These are phyloP conservation scores for Argyresthia albistria DNA, from an alignment of 2,888 invertebrate genomes.

Conservation along the genomic window DNA sequence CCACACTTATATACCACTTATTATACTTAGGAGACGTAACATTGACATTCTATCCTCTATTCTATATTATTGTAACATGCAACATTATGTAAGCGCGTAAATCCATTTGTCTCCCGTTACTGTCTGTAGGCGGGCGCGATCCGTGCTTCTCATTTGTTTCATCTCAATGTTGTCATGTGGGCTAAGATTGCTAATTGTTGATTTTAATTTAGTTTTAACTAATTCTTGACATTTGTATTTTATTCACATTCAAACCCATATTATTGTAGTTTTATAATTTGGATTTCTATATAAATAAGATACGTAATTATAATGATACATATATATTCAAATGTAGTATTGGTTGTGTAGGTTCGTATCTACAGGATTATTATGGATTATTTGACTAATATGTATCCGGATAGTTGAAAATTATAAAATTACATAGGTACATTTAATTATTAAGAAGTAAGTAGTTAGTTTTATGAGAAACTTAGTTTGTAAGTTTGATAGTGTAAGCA, in stretches of 20 bases:
- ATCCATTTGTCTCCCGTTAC: slow-evolving; percentile 67
- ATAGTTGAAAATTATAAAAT: too few species aligned
- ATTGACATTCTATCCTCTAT: too few species aligned
- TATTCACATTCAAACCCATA: neutral
- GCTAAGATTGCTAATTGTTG: slow-evolving; percentile 1
- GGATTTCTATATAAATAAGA: too few species aligned
- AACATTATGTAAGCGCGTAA: slow-evolving; percentile 40
- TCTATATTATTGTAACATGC: too few species aligned
- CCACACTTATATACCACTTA: neutral
- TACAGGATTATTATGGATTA: slow-evolving; percentile 33
- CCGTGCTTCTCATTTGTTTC: slow-evolving; percentile 23
- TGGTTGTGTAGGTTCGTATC: slow-evolving; percentile 26
- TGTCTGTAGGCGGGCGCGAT: slow-evolving; percentile 33
- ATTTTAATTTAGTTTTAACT: neutral
- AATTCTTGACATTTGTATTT: neutral
- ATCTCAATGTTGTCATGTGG: slow-evolving; percentile 30
- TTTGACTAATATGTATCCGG: too few species aligned
- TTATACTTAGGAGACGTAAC: neutral
- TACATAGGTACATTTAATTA: too few species aligned
- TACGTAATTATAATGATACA: slow-evolving; percentile 5
- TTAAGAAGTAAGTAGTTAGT: neutral
- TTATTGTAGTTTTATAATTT: neutral
- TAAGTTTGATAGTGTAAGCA: too few species aligned
- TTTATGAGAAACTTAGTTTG: too few species aligned
- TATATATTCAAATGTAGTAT: slow-evolving; percentile 22